phyloP scores from a whole-genome alignment of 1,140 invertebrate genomes.

The Portunus trituberculatus region DNA sequence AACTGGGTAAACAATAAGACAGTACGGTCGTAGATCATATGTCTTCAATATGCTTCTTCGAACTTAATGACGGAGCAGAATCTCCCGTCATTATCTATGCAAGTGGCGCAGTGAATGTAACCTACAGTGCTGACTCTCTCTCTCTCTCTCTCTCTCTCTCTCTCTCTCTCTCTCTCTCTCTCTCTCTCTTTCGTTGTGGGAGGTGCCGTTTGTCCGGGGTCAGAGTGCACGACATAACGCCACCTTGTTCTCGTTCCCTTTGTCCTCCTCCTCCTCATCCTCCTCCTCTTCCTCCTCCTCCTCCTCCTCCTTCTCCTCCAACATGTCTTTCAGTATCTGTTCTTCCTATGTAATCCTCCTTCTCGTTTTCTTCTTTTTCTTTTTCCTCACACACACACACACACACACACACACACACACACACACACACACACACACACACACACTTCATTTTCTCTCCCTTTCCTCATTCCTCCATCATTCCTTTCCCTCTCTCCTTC shows the following conservation, averaged over 20 bases:
- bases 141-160: not conserved
- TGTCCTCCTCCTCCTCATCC: slow-evolving; percentile 6
- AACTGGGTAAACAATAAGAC: not conserved
- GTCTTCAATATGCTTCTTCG: not conserved
- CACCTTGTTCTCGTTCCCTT: slow-evolving; percentile 15
- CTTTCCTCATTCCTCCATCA: not conserved
- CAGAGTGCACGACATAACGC: not conserved
- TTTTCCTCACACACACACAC: not conserved
- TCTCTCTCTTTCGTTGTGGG: slow-evolving; percentile 20
- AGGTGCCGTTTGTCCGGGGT: not conserved
- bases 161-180: slow-evolving; percentile 37
- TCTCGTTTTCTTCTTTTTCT: not conserved
- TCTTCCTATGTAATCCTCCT: not conserved
- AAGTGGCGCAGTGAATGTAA: not conserved
- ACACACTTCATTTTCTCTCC: not conserved
- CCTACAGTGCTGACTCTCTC: not conserved
- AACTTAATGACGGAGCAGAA: not conserved
- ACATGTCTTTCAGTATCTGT: too few relatives aligned
- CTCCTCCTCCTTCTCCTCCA: not conserved
- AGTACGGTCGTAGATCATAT: not conserved
- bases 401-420: not conserved
- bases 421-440: too few relatives aligned
- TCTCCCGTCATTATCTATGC: slow-evolving; percentile 1
- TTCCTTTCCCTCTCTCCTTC: not conserved
- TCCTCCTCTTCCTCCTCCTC: not conserved